Base-by-base conservation (phyloP, 2,888 invertebrate species). In the Drosophila yooni region DNA sequence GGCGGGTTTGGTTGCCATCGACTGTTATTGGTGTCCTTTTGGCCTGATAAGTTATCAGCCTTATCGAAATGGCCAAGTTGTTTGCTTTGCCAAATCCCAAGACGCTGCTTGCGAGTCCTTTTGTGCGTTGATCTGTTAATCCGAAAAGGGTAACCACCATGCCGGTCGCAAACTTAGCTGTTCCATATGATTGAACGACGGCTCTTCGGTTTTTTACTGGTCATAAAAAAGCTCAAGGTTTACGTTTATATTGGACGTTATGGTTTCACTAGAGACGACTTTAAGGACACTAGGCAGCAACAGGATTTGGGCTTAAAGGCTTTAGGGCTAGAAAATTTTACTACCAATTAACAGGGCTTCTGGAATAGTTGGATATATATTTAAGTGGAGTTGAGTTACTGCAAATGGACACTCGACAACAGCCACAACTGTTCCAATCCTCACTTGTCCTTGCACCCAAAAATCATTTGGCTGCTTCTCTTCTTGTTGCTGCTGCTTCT, bases 81-180 rank as follows among this genome's bases (percentile, higher is more conserved):
- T 58, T 51, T 58, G 31, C 54, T 38, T 57, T 57, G 66, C 52
- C 56, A 59, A 70, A 60, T 71, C 83, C 81, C 70, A 57, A 82
- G 73, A 82, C 81, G 70, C 76, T 76, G 76, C 67, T 68, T 84
- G 82, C 65, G 69, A 61, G 76, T 74, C 67, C 68, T 59, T 72
- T 86, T 86, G 81, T 87, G 74, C 69, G 76, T 74, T 87, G 89
- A 89, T 87, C 85, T 90, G 89, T 73, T 85, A 85, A 85, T 89
- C 89, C 84, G 53, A 73, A 83, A 90, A 87, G 82, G 91, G 89
- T 79, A 76, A 33, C 33, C 57, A 29, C 51, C 58, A 48, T 48
- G 13, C 34, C 64, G 43, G 36, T 58, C 52, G 43, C 70, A 71
- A 74, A 65, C 69, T 36, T 29, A 54, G 70, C 56, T 73, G 83